Conservation (phyloP, 1,140 invertebrate species). For the Trichomalopsis sarcophagae region DNA sequence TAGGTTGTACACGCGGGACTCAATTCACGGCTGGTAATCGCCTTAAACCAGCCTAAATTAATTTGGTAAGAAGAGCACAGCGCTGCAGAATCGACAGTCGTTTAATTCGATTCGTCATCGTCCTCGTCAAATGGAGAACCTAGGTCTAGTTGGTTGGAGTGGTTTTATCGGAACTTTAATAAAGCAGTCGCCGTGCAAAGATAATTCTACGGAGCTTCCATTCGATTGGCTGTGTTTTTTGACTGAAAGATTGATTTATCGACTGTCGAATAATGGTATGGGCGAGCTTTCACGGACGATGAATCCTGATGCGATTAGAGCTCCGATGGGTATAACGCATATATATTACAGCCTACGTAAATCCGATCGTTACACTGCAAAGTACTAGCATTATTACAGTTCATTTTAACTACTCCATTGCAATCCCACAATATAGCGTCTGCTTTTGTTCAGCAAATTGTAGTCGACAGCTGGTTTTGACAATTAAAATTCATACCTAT, state of each 20-base stretch:
- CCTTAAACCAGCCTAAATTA: constrained; percentile 45
- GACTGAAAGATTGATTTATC: neutral
- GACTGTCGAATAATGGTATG: neutral
- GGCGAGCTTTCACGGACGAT: neutral
- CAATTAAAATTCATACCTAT: neutral
- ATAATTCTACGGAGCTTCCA: neutral
- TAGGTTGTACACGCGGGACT: neutral
- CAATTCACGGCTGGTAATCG: constrained; percentile 44
- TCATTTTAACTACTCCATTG: neutral
- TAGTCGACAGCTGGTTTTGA: neutral
- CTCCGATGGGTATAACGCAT: neutral
- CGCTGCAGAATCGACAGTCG: constrained; percentile 6
- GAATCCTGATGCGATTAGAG: neutral
- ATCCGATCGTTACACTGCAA: neutral
- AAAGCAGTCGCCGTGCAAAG: neutral
- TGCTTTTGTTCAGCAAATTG: neutral
- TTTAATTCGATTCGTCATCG: constrained; percentile 46
- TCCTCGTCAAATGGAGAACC: constrained; percentile 13
- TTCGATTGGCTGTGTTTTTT: neutral
- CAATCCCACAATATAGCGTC: neutral
- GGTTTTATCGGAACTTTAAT: constrained; percentile 39
- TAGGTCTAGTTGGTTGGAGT: neutral
- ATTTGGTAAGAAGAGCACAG: constrained; percentile 3
- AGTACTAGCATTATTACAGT: neutral
- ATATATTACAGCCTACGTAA: neutral